Evolutionary conservation across 2,888 invertebrate genomes (phyloP), one percentile per base, ranked within the genome.

Genomic region (Sinopyrophorus schimmeli): DNA sequence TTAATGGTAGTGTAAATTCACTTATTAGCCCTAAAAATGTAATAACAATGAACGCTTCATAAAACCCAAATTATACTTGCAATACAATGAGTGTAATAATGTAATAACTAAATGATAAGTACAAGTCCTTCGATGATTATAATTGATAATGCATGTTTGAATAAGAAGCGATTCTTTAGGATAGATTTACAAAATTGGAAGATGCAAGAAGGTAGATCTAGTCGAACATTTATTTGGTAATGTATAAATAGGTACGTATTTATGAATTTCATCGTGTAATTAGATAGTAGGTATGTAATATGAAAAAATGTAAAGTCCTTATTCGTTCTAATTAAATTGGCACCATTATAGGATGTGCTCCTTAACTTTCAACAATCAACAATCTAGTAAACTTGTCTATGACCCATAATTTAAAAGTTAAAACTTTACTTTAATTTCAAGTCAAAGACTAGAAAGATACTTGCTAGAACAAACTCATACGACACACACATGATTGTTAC

Each of bases 401-500:
- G 23, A 20, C 15, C 12, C 5, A 27, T 20, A 28, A 18, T 20
- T 12, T 2, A 26, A 26, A 38, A 27, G 12, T 24, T 32, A 31
- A 15, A 23, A 26, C 24, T 11, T 15, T 15, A 26, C 26, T 18
- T 5, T 32, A 44, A 37, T 9, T 17, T 28, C 26, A 20, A 37
- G 12, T 16, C 28, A 21, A 10, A 9, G 20, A 37, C 18, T 28
- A 12, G 24, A 16, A n/a, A n/a, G n/a, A n/a, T n/a, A 18, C 10
- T 11, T 15, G 3, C 17, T 32, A 35, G 18, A 27, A 35, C 35
- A 12, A 35, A 10, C 20, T 32, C 12, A 35, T 17, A 32, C 41
- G 31, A 49, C 34, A 44, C n/a, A n/a, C 23, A 51, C 47, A 58
- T 60, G 60, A 60, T 60, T 60, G 60, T 60, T 57, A 47, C 20